phyloP scores from a whole-genome alignment of 2,797 vertebrate genomes.

The Harpagifer antarcticus region DNA sequence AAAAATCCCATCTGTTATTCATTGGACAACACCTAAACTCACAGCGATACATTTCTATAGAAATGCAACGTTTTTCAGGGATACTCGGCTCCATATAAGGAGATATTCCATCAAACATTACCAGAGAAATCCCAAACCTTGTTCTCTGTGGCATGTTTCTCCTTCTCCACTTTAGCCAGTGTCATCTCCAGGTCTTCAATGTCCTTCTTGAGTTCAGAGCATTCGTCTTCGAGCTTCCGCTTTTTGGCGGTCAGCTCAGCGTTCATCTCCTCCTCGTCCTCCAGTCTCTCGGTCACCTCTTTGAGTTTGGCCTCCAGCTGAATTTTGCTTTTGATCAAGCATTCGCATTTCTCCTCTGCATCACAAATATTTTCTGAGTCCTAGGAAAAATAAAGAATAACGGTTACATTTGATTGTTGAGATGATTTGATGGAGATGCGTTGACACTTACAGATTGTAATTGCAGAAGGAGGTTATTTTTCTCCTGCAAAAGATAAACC shows the following conservation, averaged over 20 bases:
- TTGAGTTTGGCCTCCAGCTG: constrained; percentile 91
- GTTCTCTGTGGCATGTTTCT: constrained; percentile 79
- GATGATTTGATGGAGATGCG: neutral
- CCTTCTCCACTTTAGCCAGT: constrained; percentile 77
- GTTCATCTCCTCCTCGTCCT: constrained; percentile 89
- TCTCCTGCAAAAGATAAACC: constrained; percentile 88
- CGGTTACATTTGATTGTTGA: accelerated
- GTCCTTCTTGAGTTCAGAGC: constrained; percentile 74
- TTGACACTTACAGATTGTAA: constrained; percentile 86
- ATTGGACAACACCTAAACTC: no score
- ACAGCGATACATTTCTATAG: neutral
- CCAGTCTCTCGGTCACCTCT: constrained; percentile 87
- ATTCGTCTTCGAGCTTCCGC: constrained; percentile 86
- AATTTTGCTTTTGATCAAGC: constrained; percentile 79
- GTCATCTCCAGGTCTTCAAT: constrained; percentile 76
- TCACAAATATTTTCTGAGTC: constrained; percentile 78
- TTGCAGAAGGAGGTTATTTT: constrained; percentile 89
- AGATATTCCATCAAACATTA: neutral
- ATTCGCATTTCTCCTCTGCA: constrained; percentile 73
- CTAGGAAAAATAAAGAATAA: constrained; percentile 23
- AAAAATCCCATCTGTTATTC: neutral
- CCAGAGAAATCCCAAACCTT: constrained; percentile 42
- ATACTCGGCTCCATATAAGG: neutral
- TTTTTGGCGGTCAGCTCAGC: constrained; percentile 84
- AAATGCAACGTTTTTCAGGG: neutral